Conservation (phyloP, 2,888 invertebrate species). For the Acheta domesticus region DNA sequence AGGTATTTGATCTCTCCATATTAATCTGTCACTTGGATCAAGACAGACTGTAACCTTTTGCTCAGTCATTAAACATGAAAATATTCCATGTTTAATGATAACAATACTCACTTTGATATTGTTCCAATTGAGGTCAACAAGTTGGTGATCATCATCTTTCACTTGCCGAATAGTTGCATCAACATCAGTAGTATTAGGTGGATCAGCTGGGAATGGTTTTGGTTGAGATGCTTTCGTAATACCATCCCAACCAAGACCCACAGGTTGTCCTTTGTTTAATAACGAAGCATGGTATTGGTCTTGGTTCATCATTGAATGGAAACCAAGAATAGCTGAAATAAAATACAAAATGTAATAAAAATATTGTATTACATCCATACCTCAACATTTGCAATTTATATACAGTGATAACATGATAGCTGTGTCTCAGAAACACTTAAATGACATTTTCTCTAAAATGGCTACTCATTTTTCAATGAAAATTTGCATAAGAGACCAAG, state of each 20-base stretch:
- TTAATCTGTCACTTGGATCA: too few species aligned
- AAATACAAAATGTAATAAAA: slow-evolving; percentile 27
- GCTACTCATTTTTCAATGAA: too few species aligned
- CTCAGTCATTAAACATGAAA: too few species aligned
- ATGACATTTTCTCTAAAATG: too few species aligned
- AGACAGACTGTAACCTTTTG: too few species aligned
- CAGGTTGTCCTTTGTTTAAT: slow-evolving; percentile 84
- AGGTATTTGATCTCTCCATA: too few species aligned
- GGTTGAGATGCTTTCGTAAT: slow-evolving; percentile 90
- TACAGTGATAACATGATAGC: too few species aligned
- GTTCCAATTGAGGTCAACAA: slow-evolving; percentile 96
- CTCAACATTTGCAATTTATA: too few species aligned
- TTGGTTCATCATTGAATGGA: slow-evolving; percentile 99
- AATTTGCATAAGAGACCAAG: too few species aligned
- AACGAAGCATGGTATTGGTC: slow-evolving; percentile 98
- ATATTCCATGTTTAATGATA: too few species aligned
- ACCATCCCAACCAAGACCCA: slow-evolving; percentile 89
- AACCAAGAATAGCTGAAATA: slow-evolving; percentile 87
- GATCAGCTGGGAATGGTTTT: slow-evolving; percentile 89
- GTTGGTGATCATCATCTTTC: slow-evolving; percentile 79
- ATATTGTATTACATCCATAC: neutral
- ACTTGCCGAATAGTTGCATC: slow-evolving; percentile 89
- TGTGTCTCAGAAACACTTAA: too few species aligned
- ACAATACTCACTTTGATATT: slow-evolving; percentile 83
- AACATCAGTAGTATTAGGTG: slow-evolving; percentile 94